A percentile compares a stretch with the other conserved stretches of the same genome.
These are phyloP conservation scores for Atrichornis clamosus DNA, from an alignment of 2,113 vertebrate species.

Conservation along the genomic window DNA sequence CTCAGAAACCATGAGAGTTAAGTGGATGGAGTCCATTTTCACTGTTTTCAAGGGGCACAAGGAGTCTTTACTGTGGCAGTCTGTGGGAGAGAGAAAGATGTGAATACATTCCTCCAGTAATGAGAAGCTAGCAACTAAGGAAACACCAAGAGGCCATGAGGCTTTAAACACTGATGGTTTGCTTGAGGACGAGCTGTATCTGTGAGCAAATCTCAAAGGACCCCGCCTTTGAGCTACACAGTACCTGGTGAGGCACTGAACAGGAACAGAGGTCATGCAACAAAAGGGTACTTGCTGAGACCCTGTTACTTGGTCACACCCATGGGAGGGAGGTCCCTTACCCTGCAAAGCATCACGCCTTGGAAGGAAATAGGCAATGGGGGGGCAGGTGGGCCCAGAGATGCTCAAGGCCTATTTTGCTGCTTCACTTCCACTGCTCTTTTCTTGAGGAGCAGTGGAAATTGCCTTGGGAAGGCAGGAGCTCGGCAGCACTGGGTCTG, in stretches of 20 bases:
- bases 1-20: conserved; percentile 15
- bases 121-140: background rate
- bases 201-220: background rate
- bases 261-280: background rate
- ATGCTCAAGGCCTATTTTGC: background rate
- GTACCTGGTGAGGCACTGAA: background rate
- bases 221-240: background rate
- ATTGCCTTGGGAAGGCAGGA: background rate
- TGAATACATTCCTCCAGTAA: background rate
- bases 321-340: rapidly evolving
- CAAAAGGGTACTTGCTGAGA: rapidly evolving
- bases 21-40: background rate
- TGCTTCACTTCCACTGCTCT: background rate
- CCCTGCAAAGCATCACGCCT: background rate
- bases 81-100: background rate
- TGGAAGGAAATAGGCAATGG: background rate
- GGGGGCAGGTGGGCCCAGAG: background rate
- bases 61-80: background rate
- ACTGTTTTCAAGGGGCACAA: background rate
- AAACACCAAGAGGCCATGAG: background rate
- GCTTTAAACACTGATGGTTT: background rate
- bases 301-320: rapidly evolving
- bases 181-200: background rate
- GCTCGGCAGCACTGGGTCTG: background rate
- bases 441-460: background rate